These are phyloP conservation scores for Drosophila virilis DNA, from an alignment of 1,140 invertebrate genomes.

Conservation along the genomic window DNA sequence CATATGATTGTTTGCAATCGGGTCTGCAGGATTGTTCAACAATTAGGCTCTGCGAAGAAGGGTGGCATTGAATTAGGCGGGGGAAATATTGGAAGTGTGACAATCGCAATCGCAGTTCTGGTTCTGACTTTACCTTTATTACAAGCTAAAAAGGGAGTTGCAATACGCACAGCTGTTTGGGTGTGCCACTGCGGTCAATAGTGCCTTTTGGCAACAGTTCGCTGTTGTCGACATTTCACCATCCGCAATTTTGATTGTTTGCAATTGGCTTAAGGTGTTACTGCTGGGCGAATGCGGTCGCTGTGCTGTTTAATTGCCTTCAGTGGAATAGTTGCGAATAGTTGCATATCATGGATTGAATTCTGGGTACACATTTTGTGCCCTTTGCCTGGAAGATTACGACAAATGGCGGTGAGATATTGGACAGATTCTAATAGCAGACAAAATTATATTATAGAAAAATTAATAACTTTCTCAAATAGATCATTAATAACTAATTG, in stretches of 20 bases:
- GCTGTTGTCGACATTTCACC: constrained; percentile 68
- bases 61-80: constrained; percentile 26
- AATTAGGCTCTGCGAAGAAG: constrained; percentile 60
- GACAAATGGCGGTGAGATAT: too few relatives aligned
- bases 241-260: constrained; percentile 62
- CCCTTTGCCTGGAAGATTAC: background rate
- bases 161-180: background rate
- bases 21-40: constrained; percentile 54
- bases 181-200: constrained; percentile 30
- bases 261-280: background rate
- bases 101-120: constrained; percentile 11
- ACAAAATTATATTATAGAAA: too few relatives aligned
- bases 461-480: too few relatives aligned
- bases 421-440: too few relatives aligned
- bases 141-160: constrained; percentile 1
- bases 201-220: constrained; percentile 69
- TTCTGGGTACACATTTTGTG: background rate
- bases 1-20: constrained; percentile 1
- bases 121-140: constrained; percentile 52
- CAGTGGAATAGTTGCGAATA: constrained; percentile 47
- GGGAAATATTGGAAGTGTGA: constrained; percentile 29
- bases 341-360: constrained; percentile 16
- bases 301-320: constrained; percentile 70
- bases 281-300: background rate
- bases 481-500: too few relatives aligned